phyloP scores from a whole-genome alignment of 2,797 vertebrate species.

The Sebastiscus tertius region DNA sequence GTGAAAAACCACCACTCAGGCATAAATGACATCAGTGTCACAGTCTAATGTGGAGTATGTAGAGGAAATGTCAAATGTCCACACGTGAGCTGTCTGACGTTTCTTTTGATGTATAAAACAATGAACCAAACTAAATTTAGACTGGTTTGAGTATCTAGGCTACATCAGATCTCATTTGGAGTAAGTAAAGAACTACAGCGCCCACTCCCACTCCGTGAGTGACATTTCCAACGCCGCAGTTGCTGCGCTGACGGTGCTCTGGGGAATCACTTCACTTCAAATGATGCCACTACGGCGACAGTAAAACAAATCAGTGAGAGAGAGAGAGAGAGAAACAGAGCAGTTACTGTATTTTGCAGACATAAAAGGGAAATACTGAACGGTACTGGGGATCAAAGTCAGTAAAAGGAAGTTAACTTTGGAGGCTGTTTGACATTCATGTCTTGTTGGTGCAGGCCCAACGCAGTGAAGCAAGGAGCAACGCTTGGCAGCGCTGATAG shows the following conservation, averaged over 20 bases:
- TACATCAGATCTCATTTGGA: constrained; percentile 55
- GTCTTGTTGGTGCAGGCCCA: constrained; percentile 69
- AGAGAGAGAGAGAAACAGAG: neutral
- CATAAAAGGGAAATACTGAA: constrained; percentile 13
- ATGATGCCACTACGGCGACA: constrained; percentile 38
- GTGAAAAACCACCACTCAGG: neutral
- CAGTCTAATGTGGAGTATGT: neutral
- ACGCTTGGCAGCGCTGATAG: constrained; percentile 53
- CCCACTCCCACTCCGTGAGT: constrained; percentile 29
- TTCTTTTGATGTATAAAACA: constrained; percentile 43
- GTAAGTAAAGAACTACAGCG: constrained; percentile 30
- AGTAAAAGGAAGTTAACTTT: constrained; percentile 41
- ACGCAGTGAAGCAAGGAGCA: constrained; percentile 53
- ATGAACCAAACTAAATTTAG: constrained; percentile 62
- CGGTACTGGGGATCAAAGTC: constrained; percentile 26
- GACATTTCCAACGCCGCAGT: constrained; percentile 55
- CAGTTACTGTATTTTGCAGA: constrained; percentile 13
- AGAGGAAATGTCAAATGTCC: constrained; percentile 16
- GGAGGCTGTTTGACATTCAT: constrained; percentile 66
- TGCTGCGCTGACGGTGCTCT: constrained; percentile 34
- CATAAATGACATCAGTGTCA: neutral
- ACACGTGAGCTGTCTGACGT: constrained; percentile 13
- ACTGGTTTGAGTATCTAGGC: constrained; percentile 44
- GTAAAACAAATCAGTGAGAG: constrained; percentile 12
- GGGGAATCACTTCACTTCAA: constrained; percentile 51